phyloP scores from a whole-genome alignment of 2,113 vertebrate species.

The Chlorocebus sabaeus region DNA sequence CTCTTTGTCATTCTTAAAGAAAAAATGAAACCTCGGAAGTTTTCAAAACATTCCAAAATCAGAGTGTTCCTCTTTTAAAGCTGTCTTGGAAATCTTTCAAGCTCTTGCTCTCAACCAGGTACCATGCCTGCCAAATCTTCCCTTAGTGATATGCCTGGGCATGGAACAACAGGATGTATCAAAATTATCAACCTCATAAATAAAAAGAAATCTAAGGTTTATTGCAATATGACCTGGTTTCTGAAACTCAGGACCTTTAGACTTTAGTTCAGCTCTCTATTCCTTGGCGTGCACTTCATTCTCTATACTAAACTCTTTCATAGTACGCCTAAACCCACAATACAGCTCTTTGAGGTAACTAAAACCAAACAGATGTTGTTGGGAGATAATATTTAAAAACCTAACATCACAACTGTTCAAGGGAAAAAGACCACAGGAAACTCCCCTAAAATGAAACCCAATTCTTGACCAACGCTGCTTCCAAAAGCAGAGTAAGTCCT shows the following conservation, averaged over 20 bases:
- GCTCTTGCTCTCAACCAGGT: constrained; percentile 29
- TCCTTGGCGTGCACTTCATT: constrained; percentile 1
- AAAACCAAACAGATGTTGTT: constrained; percentile 4
- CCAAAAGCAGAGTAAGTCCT: background rate
- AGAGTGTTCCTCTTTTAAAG: constrained; percentile 30
- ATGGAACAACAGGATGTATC: constrained; percentile 12
- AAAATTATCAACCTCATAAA: constrained; percentile 29
- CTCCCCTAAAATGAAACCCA: background rate
- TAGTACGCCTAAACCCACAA: background rate
- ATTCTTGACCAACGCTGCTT: background rate
- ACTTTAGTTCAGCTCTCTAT: constrained; percentile 13
- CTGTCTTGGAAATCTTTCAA: constrained; percentile 19
- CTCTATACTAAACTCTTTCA: background rate
- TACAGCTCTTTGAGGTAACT: background rate
- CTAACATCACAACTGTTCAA: background rate
- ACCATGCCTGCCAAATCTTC: constrained; percentile 16
- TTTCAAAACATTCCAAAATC: constrained; percentile 32
- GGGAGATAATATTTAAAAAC: background rate
- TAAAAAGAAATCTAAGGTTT: background rate
- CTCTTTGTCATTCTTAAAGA: constrained; percentile 7
- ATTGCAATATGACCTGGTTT: background rate
- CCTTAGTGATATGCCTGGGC: background rate
- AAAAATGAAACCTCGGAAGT: background rate
- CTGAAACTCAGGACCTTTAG: background rate
- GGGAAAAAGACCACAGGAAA: background rate